A percentile compares a stretch with the other conserved stretches of the same genome.
phyloP scores from a whole-genome alignment of 2,888 invertebrate species.

The Plagodis dolabraria region DNA sequence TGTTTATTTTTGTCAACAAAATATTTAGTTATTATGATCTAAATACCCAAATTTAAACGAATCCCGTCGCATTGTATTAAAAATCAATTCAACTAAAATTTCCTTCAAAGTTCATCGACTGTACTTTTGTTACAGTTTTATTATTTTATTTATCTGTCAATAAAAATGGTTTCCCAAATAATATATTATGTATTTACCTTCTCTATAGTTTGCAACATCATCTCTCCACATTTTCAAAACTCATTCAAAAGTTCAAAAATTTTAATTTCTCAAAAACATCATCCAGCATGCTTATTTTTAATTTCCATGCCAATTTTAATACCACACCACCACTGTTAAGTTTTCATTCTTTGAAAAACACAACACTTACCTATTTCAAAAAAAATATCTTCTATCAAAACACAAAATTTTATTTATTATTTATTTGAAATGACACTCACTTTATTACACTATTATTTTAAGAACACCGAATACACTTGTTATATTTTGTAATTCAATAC shows the following conservation, averaged over 20 bases:
- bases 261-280: slow-evolving; percentile 35
- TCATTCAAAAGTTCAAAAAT: slow-evolving; percentile 18
- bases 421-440: slow-evolving; percentile 44
- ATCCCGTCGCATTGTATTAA: too few species aligned
- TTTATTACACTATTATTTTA: slow-evolving; percentile 36
- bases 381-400: slow-evolving; percentile 46
- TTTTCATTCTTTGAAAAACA: slow-evolving; percentile 56
- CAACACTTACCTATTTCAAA: slow-evolving; percentile 76
- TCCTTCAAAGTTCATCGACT: too few species aligned
- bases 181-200: slow-evolving; percentile 28
- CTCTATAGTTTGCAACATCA: slow-evolving; percentile 29
- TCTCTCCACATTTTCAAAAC: slow-evolving; percentile 30
- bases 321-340: slow-evolving; percentile 80
- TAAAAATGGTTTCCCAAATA: not conserved
- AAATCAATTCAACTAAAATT: too few species aligned
- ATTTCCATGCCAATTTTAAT: slow-evolving; percentile 69
- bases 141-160: too few species aligned
- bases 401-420: slow-evolving; percentile 38
- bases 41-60: too few species aligned
- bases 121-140: too few species aligned
- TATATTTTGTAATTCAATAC: slow-evolving; percentile 56
- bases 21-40: too few species aligned
- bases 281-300: slow-evolving; percentile 71
- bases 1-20: too few species aligned
- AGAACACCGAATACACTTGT: slow-evolving; percentile 47